Percentiles rank a stretch among this genome's conserved stretches.
Evolutionary conservation across 2,797 vertebrate species (phyloP).

Genomic region (Phylloscopus collybita): DNA sequence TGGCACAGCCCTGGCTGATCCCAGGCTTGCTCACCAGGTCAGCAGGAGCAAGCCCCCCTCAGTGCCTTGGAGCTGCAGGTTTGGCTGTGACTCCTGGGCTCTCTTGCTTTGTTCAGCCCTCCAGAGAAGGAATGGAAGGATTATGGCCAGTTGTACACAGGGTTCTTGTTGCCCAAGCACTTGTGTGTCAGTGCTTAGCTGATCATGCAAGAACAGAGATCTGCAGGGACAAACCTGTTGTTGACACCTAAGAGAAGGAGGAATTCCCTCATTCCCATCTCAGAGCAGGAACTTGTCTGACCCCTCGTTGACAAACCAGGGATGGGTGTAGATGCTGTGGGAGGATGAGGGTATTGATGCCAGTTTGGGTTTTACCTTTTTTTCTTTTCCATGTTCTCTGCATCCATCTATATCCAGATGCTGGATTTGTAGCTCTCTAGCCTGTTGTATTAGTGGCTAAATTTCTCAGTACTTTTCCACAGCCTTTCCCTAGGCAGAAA

Average conservation of each 20-base stretch:
- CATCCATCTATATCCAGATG: too few relatives aligned
- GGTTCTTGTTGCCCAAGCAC: background rate
- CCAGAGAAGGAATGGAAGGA: background rate
- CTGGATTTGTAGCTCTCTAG: too few relatives aligned
- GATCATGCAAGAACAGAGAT: background rate
- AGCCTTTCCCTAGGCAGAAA: background rate
- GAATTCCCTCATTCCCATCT: background rate
- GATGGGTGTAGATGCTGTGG: background rate
- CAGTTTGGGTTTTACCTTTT: background rate
- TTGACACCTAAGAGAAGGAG: background rate
- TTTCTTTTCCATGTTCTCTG: background rate
- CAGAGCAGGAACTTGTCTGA: background rate
- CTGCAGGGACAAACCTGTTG: background rate
- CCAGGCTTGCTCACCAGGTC: background rate
- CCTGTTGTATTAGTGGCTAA: background rate
- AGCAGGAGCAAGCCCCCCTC: background rate
- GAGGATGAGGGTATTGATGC: background rate
- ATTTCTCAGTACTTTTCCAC: background rate
- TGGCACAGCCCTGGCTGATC: background rate
- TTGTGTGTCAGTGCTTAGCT: background rate
- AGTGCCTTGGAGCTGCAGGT: background rate
- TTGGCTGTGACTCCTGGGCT: background rate
- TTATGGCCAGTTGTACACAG: background rate
- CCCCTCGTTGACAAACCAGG: background rate
- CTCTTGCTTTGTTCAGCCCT: background rate